Conservation (phyloP, 2,888 invertebrate genomes). For the Neocrepidodera transversa region DNA sequence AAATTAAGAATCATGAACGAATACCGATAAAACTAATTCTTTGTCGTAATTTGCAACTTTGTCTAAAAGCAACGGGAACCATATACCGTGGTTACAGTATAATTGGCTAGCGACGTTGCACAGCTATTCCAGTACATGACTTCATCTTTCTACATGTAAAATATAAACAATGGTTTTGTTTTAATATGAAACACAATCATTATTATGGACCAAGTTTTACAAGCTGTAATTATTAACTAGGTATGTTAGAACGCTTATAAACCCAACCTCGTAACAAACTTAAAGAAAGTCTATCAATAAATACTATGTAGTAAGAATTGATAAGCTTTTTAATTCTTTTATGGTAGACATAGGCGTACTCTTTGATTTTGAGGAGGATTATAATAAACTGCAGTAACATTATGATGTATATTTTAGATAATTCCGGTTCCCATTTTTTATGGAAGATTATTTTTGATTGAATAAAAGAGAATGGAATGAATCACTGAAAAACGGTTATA, state of each 20-base stretch:
- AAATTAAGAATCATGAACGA: slow-evolving; percentile 26
- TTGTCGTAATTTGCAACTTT: slow-evolving; percentile 36
- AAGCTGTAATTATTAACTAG: slow-evolving; percentile 13
- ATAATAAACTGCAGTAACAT: too few species aligned
- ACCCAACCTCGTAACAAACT: not conserved
- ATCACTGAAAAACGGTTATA: too few species aligned
- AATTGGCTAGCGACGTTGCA: slow-evolving; percentile 36
- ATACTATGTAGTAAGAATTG: not conserved
- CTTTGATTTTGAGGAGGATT: not conserved
- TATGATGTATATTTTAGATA: too few species aligned
- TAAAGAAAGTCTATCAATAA: slow-evolving; percentile 13
- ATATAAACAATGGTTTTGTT: slow-evolving; percentile 37
- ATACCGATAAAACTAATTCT: slow-evolving; percentile 30
- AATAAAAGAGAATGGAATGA: too few species aligned
- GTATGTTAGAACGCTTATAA: slow-evolving; percentile 11
- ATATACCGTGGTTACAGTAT: slow-evolving; percentile 29
- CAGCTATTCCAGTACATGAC: slow-evolving; percentile 45
- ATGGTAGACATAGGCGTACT: not conserved
- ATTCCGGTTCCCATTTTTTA: too few species aligned
- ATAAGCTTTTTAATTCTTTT: slow-evolving; percentile 5
- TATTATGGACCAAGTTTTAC: slow-evolving; percentile 16
- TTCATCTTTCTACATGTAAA: slow-evolving; percentile 45
- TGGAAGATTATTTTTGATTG: too few species aligned
- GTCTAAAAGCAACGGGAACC: slow-evolving; percentile 34
- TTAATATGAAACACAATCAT: slow-evolving; percentile 23